Percentiles rank a stretch among this genome's conserved stretches.
Conservation (phyloP, 2,888 invertebrate species). For the Ennomos quercinarius region DNA sequence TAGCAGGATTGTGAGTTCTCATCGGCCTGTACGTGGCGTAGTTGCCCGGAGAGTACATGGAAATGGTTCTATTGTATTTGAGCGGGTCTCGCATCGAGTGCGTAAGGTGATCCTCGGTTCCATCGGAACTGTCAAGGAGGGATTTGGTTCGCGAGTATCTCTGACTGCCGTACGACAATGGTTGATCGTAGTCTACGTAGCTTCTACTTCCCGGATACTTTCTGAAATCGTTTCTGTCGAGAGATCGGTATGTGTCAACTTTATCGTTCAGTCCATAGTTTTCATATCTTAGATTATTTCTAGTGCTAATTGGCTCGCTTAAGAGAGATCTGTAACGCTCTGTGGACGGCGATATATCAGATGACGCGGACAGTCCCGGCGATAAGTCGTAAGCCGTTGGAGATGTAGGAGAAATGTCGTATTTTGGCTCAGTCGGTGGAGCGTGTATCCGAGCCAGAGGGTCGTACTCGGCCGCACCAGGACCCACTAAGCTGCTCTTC, state of each 20-base stretch:
- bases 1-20: slow-evolving; percentile 79
- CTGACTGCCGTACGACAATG: slow-evolving; percentile 67
- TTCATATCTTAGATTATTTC: slow-evolving; percentile 70
- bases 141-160: slow-evolving; percentile 80
- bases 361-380: slow-evolving; percentile 70
- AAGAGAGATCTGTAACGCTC: slow-evolving; percentile 76
- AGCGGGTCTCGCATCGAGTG: slow-evolving; percentile 67
- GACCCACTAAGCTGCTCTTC: slow-evolving; percentile 88
- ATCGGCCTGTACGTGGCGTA: slow-evolving; percentile 82
- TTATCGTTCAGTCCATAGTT: slow-evolving; percentile 74
- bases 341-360: slow-evolving; percentile 75
- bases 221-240: slow-evolving; percentile 78
- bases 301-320: slow-evolving; percentile 65
- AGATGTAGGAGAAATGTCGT: slow-evolving; percentile 72
- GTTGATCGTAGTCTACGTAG: slow-evolving; percentile 76
- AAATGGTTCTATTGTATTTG: slow-evolving; percentile 77
- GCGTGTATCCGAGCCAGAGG: slow-evolving; percentile 77
- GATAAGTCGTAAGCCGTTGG: slow-evolving; percentile 72
- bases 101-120: slow-evolving; percentile 60
- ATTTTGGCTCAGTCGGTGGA: slow-evolving; percentile 63
- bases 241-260: slow-evolving; percentile 78
- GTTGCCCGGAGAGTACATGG: slow-evolving; percentile 79
- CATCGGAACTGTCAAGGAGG: slow-evolving; percentile 72
- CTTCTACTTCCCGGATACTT: slow-evolving; percentile 72
- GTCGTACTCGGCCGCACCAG: slow-evolving; percentile 85